Conservation (phyloP, 2,888 invertebrate species). For the Coleophora deauratella region DNA sequence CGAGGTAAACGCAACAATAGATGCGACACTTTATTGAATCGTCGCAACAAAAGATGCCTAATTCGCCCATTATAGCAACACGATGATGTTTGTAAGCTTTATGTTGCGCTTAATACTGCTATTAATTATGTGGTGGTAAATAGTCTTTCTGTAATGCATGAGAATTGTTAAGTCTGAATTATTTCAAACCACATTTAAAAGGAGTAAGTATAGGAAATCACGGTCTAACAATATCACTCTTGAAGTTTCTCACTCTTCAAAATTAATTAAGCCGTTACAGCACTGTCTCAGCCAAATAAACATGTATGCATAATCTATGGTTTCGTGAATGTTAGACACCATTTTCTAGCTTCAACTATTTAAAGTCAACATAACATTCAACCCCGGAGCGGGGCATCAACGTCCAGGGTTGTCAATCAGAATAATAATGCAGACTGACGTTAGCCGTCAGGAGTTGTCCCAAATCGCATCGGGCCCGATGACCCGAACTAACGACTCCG, state of each 20-base stretch:
- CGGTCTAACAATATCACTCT: too few species aligned
- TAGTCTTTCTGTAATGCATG: background rate
- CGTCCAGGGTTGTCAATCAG: conserved; percentile 50
- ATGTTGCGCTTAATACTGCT: conserved; percentile 13
- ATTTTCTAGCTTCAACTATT: too few species aligned
- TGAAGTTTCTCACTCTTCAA: too few species aligned
- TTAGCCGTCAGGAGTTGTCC: conserved; percentile 66
- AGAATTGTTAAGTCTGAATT: background rate
- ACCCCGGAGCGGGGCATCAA: conserved; percentile 8
- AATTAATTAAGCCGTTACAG: too few species aligned
- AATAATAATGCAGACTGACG: conserved; percentile 59
- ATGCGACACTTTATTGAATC: conserved; percentile 17
- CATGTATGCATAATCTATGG: too few species aligned
- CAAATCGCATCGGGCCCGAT: conserved; percentile 69
- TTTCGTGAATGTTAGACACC: background rate
- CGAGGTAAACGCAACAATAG: conserved; percentile 15
- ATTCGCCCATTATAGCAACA: conserved; percentile 15
- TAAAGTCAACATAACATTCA: conserved; percentile 1
- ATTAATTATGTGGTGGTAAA: conserved; percentile 9
- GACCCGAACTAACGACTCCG: conserved; percentile 68
- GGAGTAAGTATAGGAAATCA: too few species aligned
- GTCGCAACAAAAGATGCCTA: conserved; percentile 18
- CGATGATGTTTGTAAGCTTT: conserved; percentile 11
- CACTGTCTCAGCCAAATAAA: too few species aligned
- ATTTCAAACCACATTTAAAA: too few species aligned